Conservation (phyloP, 1,140 invertebrate genomes). For the Leptopilina boulardi region DNA sequence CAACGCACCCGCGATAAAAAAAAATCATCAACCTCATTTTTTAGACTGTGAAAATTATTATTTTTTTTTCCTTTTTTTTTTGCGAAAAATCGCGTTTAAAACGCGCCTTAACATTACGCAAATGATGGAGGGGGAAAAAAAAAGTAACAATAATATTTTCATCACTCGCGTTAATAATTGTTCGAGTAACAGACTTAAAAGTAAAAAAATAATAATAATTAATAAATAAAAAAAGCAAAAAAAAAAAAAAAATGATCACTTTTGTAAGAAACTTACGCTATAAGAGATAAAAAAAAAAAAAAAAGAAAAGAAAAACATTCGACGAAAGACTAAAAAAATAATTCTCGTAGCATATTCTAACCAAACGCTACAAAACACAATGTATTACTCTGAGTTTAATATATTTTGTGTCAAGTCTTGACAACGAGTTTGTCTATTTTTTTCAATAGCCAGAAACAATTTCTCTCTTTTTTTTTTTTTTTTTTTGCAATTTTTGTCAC, state of each 20-base stretch:
- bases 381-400: constrained; percentile 72
- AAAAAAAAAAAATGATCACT: constrained; percentile 41
- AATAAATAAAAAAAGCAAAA: constrained; percentile 38
- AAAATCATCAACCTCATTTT: constrained; percentile 22
- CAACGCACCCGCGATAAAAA: background rate
- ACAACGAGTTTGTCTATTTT: constrained; percentile 35
- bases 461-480: background rate
- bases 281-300: too few relatives aligned
- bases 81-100: background rate
- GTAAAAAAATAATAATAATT: background rate
- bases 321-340: constrained; percentile 55
- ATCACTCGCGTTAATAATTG: background rate
- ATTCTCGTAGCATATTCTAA: constrained; percentile 50
- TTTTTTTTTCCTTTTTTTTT: background rate
- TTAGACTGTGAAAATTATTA: constrained; percentile 15
- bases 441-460: background rate
- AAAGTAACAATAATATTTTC: background rate
- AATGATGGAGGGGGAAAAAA: too few relatives aligned
- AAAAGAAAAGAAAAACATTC: too few relatives aligned
- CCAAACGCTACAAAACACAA: constrained; percentile 61
- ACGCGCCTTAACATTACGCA: constrained; percentile 1
- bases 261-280: constrained; percentile 36
- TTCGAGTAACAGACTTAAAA: constrained; percentile 36
- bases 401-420: constrained; percentile 73
- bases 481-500: too few relatives aligned